phyloP scores from a whole-genome alignment of 2,797 vertebrate genomes.

The Oreochromis mossambicus region DNA sequence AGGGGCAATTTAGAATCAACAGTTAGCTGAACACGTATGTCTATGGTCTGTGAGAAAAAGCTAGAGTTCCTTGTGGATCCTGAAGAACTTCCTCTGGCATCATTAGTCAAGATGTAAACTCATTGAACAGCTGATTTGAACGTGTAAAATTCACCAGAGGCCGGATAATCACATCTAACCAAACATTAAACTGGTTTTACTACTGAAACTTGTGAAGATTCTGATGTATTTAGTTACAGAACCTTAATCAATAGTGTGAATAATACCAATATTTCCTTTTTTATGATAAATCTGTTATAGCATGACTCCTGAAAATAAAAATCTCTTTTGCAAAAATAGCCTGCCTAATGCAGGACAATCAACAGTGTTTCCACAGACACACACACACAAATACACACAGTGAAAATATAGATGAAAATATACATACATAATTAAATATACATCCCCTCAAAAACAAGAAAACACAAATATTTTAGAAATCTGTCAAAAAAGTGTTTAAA shows the following conservation, averaged over 20 bases:
- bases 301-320: not conserved
- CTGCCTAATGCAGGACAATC: not conserved
- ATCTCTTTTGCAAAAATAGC: not conserved
- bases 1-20: not conserved
- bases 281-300: not conserved
- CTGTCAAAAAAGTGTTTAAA: not conserved
- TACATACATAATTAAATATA: no score
- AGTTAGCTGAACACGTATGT: not conserved
- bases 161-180: not conserved
- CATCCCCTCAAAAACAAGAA: not conserved
- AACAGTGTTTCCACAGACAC: not conserved
- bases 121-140: not conserved
- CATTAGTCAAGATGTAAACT: not conserved
- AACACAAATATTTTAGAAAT: not conserved
- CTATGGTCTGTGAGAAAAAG: not conserved
- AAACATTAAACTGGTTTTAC: not conserved
- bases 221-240: not conserved
- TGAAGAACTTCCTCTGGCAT: not conserved
- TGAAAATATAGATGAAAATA: not conserved
- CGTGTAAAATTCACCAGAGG: not conserved
- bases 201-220: not conserved
- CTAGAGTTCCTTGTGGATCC: not conserved
- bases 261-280: not conserved
- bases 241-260: not conserved
- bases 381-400: not conserved